Evolutionary conservation across 1,140 invertebrate genomes (phyloP).

Genomic region (Drosophila nigrodunni): DNA sequence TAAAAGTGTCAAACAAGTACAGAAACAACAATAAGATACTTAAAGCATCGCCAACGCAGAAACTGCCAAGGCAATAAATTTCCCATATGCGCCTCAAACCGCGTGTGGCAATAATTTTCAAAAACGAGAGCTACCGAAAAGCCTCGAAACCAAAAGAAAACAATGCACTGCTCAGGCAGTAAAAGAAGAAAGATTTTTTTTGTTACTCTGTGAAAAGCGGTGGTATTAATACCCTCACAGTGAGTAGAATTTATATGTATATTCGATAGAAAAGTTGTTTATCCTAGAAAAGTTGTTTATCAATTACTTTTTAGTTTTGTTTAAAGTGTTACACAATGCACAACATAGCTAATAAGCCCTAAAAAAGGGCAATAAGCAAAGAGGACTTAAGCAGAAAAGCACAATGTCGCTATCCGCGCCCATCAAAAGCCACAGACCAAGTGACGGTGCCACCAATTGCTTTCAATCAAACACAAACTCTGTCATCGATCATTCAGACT

Average conservation of each 20-base stretch:
- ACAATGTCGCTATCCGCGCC: constrained; percentile 50
- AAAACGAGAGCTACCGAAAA: constrained; percentile 16
- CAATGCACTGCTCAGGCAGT: constrained; percentile 26
- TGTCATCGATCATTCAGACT: constrained; percentile 79
- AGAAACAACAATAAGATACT: constrained; percentile 22
- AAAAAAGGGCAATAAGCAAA: constrained; percentile 3
- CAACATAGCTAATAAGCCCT: background rate
- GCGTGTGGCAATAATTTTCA: constrained; percentile 70
- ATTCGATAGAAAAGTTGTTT: too few species aligned
- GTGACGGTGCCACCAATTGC: constrained; percentile 82
- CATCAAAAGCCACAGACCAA: constrained; percentile 60
- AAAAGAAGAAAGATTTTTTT: constrained; percentile 13
- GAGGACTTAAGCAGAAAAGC: background rate
- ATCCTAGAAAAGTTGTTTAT: too few species aligned
- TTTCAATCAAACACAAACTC: constrained; percentile 82
- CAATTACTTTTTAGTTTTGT: too few species aligned
- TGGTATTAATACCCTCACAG: background rate
- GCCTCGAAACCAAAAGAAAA: constrained; percentile 9
- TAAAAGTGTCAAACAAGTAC: constrained; percentile 37
- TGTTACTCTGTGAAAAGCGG: background rate
- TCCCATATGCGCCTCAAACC: constrained; percentile 47
- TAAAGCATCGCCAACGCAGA: constrained; percentile 51
- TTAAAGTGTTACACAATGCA: background rate
- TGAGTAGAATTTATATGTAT: background rate
- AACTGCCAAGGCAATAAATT: constrained; percentile 60